phyloP scores from a whole-genome alignment of 2,113 vertebrate species.

The Marmota monax region DNA sequence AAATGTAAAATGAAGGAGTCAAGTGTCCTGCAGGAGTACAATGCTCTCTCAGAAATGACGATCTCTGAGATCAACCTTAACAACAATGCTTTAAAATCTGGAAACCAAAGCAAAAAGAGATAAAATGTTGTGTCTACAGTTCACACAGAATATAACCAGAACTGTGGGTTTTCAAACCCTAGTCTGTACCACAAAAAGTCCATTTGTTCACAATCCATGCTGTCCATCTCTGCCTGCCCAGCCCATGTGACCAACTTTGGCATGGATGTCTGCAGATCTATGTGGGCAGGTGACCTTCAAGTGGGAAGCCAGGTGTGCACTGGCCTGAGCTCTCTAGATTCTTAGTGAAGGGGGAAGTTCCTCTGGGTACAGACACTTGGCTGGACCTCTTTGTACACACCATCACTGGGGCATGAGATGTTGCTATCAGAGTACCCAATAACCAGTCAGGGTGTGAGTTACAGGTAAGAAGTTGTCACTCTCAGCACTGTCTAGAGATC shows the following conservation, averaged over 20 bases:
- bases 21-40: background rate
- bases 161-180: background rate
- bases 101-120: background rate
- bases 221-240: background rate
- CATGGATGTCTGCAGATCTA: background rate
- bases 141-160: background rate
- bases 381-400: background rate
- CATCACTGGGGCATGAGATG: background rate
- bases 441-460: background rate
- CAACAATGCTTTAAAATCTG: background rate
- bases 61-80: background rate
- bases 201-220: background rate
- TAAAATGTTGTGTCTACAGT: background rate
- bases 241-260: fast-evolving
- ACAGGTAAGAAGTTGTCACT: background rate
- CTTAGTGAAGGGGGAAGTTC: background rate
- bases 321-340: background rate
- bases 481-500: background rate
- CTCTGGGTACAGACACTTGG: background rate
- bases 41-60: background rate
- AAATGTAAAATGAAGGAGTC: background rate
- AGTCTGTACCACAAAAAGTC: background rate
- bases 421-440: background rate
- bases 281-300: background rate
- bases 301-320: background rate